Evolutionary conservation across 2,888 invertebrate genomes (phyloP).

Genomic region (Parnassius smintheus): DNA sequence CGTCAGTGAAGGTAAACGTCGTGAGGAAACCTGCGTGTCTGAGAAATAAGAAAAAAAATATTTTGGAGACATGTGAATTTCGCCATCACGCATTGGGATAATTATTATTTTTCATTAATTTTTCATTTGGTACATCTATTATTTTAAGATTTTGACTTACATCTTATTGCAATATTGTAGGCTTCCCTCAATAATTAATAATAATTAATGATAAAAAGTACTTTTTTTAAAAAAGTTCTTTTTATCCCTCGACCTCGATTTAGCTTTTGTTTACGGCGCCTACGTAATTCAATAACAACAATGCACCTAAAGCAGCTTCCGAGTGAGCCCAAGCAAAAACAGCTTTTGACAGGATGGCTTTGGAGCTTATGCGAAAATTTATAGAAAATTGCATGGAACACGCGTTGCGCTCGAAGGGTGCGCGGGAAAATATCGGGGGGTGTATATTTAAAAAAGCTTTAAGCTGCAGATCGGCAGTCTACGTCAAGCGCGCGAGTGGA

Average conservation of each 20-base stretch:
- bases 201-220: too few relatives aligned
- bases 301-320: slow-evolving; percentile 51
- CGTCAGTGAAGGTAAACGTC: too few relatives aligned
- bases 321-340: slow-evolving; percentile 63
- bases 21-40: too few relatives aligned
- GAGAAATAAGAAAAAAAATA: too few relatives aligned
- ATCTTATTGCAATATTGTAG: too few relatives aligned
- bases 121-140: too few relatives aligned
- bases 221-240: not conserved
- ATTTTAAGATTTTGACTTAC: too few relatives aligned
- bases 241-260: slow-evolving; percentile 23
- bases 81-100: too few relatives aligned
- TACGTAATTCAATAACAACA: slow-evolving; percentile 66
- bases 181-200: too few relatives aligned
- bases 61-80: too few relatives aligned
- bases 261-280: slow-evolving; percentile 43
- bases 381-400: slow-evolving; percentile 78
- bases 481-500: slow-evolving; percentile 57
- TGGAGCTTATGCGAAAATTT: slow-evolving; percentile 77
- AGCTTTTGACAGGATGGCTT: slow-evolving; percentile 76
- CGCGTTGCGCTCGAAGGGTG: slow-evolving; percentile 68
- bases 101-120: too few relatives aligned
- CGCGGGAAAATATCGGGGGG: slow-evolving; percentile 69
- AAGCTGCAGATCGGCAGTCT: slow-evolving; percentile 61
- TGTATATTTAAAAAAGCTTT: slow-evolving; percentile 76